phyloP scores from a whole-genome alignment of 1,140 invertebrate species.

The Adelges cooleyi region DNA sequence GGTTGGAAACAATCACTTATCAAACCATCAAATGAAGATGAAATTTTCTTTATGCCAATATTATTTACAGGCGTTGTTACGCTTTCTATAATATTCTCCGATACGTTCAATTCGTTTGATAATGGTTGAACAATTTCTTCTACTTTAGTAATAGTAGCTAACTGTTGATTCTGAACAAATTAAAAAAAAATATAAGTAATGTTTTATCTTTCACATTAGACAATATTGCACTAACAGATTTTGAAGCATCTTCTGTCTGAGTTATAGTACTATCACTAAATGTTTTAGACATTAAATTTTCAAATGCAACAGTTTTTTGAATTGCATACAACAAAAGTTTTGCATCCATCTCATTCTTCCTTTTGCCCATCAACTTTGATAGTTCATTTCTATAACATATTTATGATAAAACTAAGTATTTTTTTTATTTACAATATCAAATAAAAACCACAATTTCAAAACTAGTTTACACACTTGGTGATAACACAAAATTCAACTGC shows the following conservation, averaged over 20 bases:
- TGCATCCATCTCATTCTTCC: conserved; percentile 83
- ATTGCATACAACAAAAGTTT: conserved; percentile 90
- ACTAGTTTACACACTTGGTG: conserved; percentile 44
- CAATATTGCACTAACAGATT: no score
- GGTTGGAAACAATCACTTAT: conserved; percentile 87
- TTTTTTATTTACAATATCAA: background rate
- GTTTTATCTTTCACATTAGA: no score
- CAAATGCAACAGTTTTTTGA: conserved; percentile 88
- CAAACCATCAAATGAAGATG: conserved; percentile 57
- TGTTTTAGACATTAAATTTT: conserved; percentile 73
- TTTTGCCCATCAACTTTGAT: conserved; percentile 69
- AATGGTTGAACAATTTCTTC: conserved; percentile 39
- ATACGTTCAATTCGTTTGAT: conserved; percentile 36
- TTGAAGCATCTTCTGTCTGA: background rate
- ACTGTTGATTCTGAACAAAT: background rate
- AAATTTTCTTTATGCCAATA: conserved; percentile 30
- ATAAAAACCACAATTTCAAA: no score
- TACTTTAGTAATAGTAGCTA: conserved; percentile 29
- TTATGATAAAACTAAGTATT: background rate
- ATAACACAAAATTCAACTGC: conserved; percentile 81
- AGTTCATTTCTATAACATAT: conserved; percentile 51
- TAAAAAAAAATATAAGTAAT: no score
- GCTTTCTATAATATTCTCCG: background rate
- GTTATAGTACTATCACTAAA: conserved; percentile 62
- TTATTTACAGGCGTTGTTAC: conserved; percentile 33